Conservation (phyloP, 2,888 invertebrate species). For the Lasioglossum pauxillum region DNA sequence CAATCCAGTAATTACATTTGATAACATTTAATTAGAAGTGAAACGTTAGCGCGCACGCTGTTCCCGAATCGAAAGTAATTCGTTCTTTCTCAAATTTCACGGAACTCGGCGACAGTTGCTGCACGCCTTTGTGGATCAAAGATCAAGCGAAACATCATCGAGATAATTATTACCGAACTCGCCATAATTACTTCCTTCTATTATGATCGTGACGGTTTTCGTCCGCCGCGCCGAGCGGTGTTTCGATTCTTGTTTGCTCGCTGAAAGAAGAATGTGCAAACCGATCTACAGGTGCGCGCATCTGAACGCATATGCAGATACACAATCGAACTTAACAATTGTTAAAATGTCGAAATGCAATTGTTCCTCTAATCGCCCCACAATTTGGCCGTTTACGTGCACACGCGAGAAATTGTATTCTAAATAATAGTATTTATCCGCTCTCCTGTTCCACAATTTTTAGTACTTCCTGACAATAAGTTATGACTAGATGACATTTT, state of each 20-base stretch:
- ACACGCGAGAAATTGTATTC: neutral
- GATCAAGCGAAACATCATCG: conserved; percentile 9
- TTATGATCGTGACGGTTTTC: conserved; percentile 15
- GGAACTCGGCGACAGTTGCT: neutral
- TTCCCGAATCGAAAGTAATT: neutral
- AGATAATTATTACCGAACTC: conserved; percentile 31
- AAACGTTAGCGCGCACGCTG: neutral
- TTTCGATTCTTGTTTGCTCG: conserved; percentile 1
- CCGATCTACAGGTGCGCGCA: conserved; percentile 21
- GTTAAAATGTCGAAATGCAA: conserved; percentile 35
- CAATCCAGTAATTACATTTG: too few relatives aligned
- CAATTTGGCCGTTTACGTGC: conserved; percentile 33
- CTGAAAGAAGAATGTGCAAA: conserved; percentile 3
- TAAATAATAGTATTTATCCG: neutral
- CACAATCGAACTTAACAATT: conserved; percentile 29
- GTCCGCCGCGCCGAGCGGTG: neutral
- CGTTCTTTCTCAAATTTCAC: neutral
- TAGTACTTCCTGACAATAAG: neutral
- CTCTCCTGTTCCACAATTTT: neutral
- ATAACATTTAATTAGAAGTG: too few relatives aligned
- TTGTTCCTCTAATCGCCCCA: conserved; percentile 40
- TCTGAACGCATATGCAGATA: conserved; percentile 26
- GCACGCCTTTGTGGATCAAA: neutral
- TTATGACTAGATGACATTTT: too few relatives aligned
- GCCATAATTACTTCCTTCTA: conserved; percentile 45